phyloP scores from a whole-genome alignment of 53 echinoderm and acorn worm genomes.

The Stichopus horrens region DNA sequence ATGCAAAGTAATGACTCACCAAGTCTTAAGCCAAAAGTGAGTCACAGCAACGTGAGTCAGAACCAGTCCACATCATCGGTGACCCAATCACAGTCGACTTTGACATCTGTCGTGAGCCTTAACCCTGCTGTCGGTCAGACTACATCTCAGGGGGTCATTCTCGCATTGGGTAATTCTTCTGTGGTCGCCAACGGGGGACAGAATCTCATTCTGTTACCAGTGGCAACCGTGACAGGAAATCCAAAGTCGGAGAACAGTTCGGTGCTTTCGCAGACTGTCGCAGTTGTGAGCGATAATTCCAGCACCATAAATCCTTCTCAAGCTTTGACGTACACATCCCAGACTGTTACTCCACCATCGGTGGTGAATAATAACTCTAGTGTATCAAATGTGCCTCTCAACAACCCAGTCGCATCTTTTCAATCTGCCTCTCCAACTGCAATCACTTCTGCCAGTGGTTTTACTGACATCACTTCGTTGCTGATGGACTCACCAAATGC shows the following conservation, averaged over 20 bases:
- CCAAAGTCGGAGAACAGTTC: not conserved
- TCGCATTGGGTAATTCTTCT: slow-evolving; percentile 12
- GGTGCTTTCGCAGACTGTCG: not conserved
- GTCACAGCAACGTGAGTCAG: too few species aligned
- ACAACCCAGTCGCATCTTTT: not conserved
- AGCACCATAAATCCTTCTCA: not conserved
- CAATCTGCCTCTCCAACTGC: not conserved
- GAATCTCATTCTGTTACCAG: slow-evolving; percentile 35
- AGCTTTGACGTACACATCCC: not conserved
- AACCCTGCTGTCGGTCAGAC: slow-evolving; percentile 1
- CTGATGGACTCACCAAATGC: slow-evolving; percentile 20
- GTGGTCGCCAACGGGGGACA: slow-evolving; percentile 7
- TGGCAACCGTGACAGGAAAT: not conserved
- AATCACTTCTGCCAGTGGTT: not conserved
- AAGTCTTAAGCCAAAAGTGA: not conserved
- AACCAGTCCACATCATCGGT: not conserved
- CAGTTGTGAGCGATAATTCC: not conserved
- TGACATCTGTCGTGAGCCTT: not conserved
- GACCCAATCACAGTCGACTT: not conserved
- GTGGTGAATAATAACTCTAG: not conserved
- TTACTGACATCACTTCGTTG: slow-evolving; percentile 28
- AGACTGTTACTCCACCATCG: not conserved
- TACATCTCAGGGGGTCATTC: not conserved
- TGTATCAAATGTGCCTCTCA: not conserved
- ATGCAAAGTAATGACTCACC: slow-evolving; percentile 53